Evolutionary conservation across 1,140 invertebrate species (phyloP).

Genomic region (Psix sp.): DNA sequence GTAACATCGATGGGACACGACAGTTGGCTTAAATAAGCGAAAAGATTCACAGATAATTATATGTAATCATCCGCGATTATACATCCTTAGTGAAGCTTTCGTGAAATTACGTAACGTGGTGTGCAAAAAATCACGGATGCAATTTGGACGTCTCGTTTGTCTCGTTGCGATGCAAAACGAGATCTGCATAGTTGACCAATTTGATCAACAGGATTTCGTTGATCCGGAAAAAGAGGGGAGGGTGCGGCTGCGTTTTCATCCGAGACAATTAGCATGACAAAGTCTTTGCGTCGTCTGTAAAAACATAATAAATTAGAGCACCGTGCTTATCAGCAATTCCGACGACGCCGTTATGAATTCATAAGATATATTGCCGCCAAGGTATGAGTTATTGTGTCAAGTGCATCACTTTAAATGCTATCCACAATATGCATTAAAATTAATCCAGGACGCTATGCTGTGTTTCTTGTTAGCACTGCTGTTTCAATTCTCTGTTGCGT

Average conservation of each 20-base stretch:
- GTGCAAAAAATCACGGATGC: conserved; percentile 8
- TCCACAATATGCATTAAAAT: conserved; percentile 30
- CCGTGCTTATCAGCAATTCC: conserved; percentile 22
- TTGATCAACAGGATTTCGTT: too few species aligned
- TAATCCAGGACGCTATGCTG: conserved; percentile 10
- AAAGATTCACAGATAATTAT: conserved; percentile 33
- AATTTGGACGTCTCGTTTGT: too few species aligned
- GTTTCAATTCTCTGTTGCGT: background rate
- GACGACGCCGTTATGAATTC: conserved; percentile 25
- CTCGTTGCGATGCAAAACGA: too few species aligned
- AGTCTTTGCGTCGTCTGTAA: conserved; percentile 6
- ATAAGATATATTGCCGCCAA: conserved; percentile 20
- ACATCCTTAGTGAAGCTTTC: conserved; percentile 4
- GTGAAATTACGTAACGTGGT: conserved; percentile 15
- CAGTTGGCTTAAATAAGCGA: conserved; percentile 20
- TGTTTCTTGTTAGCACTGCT: conserved; percentile 1
- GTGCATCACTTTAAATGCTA: conserved; percentile 28
- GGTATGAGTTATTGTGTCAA: conserved; percentile 38
- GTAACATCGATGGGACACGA: conserved; percentile 18
- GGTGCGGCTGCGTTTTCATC: conserved; percentile 3
- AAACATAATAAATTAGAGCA: conserved; percentile 10
- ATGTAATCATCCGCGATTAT: conserved; percentile 29
- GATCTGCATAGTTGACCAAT: too few species aligned
- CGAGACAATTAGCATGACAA: conserved; percentile 24
- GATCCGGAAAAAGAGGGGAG: background rate